Conservation (phyloP, 35 echinoderm and acorn worm genomes). For the Eucidaris tribuloides region DNA sequence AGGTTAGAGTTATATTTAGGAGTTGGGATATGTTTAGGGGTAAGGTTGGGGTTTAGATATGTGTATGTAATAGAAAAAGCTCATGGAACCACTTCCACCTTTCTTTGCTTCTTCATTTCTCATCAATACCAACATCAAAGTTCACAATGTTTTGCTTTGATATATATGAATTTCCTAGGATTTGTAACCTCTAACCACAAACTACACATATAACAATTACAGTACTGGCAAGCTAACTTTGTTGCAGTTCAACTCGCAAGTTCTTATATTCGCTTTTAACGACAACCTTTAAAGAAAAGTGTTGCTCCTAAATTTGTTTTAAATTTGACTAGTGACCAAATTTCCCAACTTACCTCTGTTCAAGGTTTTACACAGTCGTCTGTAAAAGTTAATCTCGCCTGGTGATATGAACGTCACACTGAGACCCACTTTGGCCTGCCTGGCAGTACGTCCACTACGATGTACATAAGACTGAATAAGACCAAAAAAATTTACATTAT, state of each 20-base stretch:
- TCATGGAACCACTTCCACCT: too few species aligned
- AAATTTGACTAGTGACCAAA: not conserved
- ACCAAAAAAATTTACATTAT: not conserved
- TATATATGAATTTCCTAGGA: not conserved
- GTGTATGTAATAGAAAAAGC: too few species aligned
- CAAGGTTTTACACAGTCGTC: conserved; percentile 71
- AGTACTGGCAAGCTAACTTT: too few species aligned
- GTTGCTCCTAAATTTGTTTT: not conserved
- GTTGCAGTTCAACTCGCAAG: too few species aligned
- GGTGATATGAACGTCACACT: conserved; percentile 65
- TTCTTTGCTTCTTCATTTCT: too few species aligned
- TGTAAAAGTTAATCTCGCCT: conserved; percentile 57
- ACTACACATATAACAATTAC: not conserved
- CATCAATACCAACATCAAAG: too few species aligned
- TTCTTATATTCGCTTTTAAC: not conserved
- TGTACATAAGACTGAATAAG: conserved; percentile 75
- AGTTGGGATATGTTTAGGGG: too few species aligned
- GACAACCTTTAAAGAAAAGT: not conserved
- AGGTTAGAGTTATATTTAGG: too few species aligned
- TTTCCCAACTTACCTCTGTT: conserved; percentile 64
- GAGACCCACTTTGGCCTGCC: conserved; percentile 75
- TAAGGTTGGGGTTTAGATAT: too few species aligned
- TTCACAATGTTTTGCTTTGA: too few species aligned
- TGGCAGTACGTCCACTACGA: conserved; percentile 86
- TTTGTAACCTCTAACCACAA: not conserved